These are phyloP conservation scores for Acanthurus leucopareius DNA, from an alignment of 2,797 vertebrate species.

Conservation along the genomic window DNA sequence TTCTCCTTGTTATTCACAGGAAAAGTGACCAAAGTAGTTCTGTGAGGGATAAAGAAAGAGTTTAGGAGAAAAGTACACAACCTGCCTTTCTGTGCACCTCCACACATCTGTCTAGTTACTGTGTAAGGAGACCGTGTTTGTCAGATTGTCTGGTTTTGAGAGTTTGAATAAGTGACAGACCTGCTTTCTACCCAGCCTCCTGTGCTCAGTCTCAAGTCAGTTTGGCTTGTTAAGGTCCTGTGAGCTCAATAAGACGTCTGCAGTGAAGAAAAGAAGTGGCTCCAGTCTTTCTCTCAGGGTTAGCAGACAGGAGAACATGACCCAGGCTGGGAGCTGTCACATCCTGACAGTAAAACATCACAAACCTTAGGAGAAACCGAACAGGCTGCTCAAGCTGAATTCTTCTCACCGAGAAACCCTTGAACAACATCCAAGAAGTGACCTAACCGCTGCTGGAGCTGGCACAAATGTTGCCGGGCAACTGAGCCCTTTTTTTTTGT, in stretches of 20 bases:
- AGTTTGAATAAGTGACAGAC: too few relatives aligned
- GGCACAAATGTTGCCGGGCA: conserved; percentile 57
- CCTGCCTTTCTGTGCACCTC: too few relatives aligned
- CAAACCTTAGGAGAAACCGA: conserved; percentile 31
- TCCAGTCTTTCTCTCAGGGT: background rate
- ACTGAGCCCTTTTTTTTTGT: conserved; percentile 34
- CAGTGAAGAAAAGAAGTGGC: too few relatives aligned
- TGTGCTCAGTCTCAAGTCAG: background rate
- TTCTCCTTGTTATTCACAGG: too few relatives aligned
- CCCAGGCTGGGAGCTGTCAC: conserved; percentile 38
- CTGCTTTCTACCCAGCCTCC: background rate
- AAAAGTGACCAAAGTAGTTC: background rate
- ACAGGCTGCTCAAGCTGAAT: conserved; percentile 42
- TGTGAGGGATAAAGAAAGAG: background rate
- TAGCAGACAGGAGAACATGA: conserved; percentile 20
- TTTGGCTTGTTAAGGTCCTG: background rate
- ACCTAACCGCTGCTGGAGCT: conserved; percentile 62
- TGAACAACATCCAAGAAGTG: conserved; percentile 57
- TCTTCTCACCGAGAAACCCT: conserved; percentile 66
- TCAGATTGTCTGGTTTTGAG: too few relatives aligned
- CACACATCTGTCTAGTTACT: too few relatives aligned
- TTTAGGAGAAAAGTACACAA: background rate
- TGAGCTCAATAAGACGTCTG: background rate
- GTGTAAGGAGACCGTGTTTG: too few relatives aligned
- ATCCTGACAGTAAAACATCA: conserved; percentile 44